Percentiles rank a stretch among this genome's conserved stretches.
phyloP scores from a whole-genome alignment of 2,888 invertebrate genomes.

The Pyrrhosoma nymphula region DNA sequence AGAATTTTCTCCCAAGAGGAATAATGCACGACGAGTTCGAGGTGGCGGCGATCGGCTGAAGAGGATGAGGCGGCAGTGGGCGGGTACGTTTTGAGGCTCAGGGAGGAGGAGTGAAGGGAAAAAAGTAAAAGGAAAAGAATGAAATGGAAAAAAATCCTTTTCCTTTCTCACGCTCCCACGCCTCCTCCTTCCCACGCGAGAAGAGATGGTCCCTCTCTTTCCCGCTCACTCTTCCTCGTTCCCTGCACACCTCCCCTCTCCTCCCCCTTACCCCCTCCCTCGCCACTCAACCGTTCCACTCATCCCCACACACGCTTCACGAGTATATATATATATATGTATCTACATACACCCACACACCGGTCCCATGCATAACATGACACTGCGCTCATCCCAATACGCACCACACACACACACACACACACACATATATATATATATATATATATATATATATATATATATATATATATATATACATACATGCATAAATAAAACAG shows the following conservation, averaged over 20 bases:
- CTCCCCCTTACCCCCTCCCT: neutral
- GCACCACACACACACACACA: too few relatives aligned
- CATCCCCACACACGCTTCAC: neutral
- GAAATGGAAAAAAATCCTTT: neutral
- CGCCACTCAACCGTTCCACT: neutral
- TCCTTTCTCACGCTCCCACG: constrained; percentile 24
- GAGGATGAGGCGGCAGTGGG: neutral
- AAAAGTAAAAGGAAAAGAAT: neutral
- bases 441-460: too few relatives aligned
- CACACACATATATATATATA: too few relatives aligned
- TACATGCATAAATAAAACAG: too few relatives aligned
- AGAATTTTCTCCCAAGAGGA: too few relatives aligned
- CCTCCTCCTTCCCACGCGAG: neutral
- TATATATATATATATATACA: too few relatives aligned
- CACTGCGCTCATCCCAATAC: too few relatives aligned
- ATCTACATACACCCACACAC: too few relatives aligned
- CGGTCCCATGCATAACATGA: too few relatives aligned
- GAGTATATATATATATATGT: too few relatives aligned
- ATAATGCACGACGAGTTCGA: too few relatives aligned
- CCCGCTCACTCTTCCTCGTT: neutral
- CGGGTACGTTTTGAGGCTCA: neutral
- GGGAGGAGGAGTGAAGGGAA: neutral
- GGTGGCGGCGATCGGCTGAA: neutral
- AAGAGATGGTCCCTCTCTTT: neutral
- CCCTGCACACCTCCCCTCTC: neutral